These are phyloP conservation scores for Chascanopsetta lugubris DNA, from an alignment of 2,113 vertebrate species.

Conservation along the genomic window DNA sequence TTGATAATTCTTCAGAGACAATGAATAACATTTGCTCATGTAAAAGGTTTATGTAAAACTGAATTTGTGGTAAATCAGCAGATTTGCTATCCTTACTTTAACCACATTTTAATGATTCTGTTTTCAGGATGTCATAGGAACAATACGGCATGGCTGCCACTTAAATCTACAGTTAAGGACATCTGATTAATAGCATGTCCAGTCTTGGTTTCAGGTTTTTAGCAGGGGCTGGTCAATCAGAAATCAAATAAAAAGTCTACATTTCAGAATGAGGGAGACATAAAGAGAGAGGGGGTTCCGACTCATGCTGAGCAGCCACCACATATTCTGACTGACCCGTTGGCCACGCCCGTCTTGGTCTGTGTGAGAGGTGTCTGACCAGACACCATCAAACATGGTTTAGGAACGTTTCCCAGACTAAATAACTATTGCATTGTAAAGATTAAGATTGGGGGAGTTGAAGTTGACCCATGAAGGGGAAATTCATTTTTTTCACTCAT, in stretches of 20 bases:
- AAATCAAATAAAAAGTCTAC: neutral
- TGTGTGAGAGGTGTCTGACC: slow-evolving; percentile 10
- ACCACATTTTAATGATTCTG: neutral
- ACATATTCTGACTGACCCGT: slow-evolving; percentile 33
- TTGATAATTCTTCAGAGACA: neutral
- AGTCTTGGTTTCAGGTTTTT: slow-evolving; percentile 16
- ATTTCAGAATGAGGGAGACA: neutral
- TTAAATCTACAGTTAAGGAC: slow-evolving; percentile 1
- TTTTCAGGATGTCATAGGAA: neutral
- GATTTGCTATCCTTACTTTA: neutral
- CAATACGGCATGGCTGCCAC: neutral
- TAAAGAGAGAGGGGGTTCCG: slow-evolving; percentile 18
- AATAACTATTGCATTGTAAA: neutral
- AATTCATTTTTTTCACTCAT: too few species aligned
- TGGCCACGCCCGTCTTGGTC: slow-evolving; percentile 46
- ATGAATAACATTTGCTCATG: neutral
- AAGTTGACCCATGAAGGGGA: too few species aligned
- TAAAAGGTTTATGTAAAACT: neutral
- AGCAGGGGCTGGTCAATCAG: neutral
- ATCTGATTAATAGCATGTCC: neutral
- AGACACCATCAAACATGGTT: neutral
- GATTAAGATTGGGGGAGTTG: too few species aligned
- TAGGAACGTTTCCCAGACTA: neutral
- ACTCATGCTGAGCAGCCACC: slow-evolving; percentile 30
- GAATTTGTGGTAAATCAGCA: neutral